A percentile compares a stretch with the other conserved stretches of the same genome.
Evolutionary conservation across 2,888 invertebrate genomes (phyloP).

Genomic region (Zelleria hepariella): DNA sequence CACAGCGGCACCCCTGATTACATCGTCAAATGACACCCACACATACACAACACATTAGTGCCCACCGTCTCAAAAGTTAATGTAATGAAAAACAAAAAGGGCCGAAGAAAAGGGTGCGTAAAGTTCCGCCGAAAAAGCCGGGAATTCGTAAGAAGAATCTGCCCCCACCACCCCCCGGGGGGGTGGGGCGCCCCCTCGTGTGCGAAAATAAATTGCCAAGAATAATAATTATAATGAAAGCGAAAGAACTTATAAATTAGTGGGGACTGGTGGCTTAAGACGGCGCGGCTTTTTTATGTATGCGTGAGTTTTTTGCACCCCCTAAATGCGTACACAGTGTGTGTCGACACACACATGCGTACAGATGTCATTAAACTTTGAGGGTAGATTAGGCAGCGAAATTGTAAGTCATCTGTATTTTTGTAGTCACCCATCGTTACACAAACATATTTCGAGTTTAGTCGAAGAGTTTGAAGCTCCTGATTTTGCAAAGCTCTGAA

Average conservation of each 20-base stretch:
- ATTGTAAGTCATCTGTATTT: neutral
- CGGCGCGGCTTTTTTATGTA: neutral
- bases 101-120: slow-evolving; percentile 71
- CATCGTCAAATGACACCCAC: slow-evolving; percentile 45
- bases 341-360: neutral
- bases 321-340: neutral
- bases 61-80: slow-evolving; percentile 67
- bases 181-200: slow-evolving; percentile 62
- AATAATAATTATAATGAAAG: slow-evolving; percentile 74
- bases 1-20: slow-evolving; percentile 35
- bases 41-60: slow-evolving; percentile 62
- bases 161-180: slow-evolving; percentile 29
- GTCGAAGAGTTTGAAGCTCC: no score
- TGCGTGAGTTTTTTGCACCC: slow-evolving; percentile 4
- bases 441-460: no score
- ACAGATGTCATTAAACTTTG: neutral
- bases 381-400: slow-evolving; percentile 2
- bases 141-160: slow-evolving; percentile 69
- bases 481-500: no score
- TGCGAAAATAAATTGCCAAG: slow-evolving; percentile 73
- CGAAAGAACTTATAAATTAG: slow-evolving; percentile 73
- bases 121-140: slow-evolving; percentile 69
- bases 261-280: slow-evolving; percentile 36
- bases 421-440: neutral
- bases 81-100: slow-evolving; percentile 73